Base-by-base conservation (phyloP, 1,140 invertebrate genomes). In the Neodiprion pinetum region DNA sequence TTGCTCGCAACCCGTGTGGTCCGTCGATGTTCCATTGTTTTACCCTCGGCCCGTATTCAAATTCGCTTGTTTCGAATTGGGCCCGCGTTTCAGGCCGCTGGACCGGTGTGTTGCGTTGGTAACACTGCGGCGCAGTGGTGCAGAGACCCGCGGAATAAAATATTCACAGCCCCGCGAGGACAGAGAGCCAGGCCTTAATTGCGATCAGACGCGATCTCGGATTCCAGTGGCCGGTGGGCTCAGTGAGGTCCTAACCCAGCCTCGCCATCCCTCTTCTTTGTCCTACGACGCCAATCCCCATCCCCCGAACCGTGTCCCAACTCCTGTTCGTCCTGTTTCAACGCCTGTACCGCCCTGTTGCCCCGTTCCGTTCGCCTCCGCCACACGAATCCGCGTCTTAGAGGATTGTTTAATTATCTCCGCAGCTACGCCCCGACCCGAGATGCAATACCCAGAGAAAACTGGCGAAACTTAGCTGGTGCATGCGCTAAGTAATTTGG, bases 1-100 rank as follows among this genome's bases (percentile, higher is more conserved):
- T 88, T 88, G 87, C 87, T 88, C 83, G 85, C 86, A 84, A 85
- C 85, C 86, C 87, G 87, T 88, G 87, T 88, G 87, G 87, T 88
- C 87, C 86, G 81, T 84, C 86, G 86, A 88, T 88, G 84, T 86
- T 79, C 85, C 86, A 88, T 88, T 88, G 87, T 88, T 88, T 86
- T 82, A 74, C 70, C 74, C 70, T 72, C 75, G 76, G 74, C 72
- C 77, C 82, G 81, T 85, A 85, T 85, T 85, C 81, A 85, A 84
- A 85, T 85, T 81, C 82, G 75, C 79, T 81, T 72, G 77, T 79
- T 80, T 81, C 78, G 80, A 84, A 83, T 84, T 82, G 79, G 80
- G 71, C 77, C 74, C 74, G 53, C 28, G 28, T 2, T 40, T 68
- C 73, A 77, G 72, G 65, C 28, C 28, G 2, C 28, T 14, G 67